Base-by-base conservation (phyloP, 2,888 invertebrate genomes). In the Cantharis flavilabris region DNA sequence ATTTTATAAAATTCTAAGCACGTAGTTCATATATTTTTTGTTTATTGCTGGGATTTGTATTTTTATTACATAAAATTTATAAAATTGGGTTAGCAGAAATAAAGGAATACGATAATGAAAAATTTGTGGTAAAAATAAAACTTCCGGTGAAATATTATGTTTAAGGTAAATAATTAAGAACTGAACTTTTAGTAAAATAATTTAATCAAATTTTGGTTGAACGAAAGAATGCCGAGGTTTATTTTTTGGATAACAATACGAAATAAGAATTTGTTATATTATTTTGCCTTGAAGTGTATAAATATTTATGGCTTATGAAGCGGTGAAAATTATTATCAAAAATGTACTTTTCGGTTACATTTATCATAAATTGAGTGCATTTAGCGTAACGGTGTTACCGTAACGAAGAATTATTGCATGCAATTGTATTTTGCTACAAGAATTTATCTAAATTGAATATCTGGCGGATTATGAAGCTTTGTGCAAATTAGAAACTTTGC, bases 41-140 rank as follows among this genome's bases (percentile, higher is more conserved):
- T 67, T 67, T 67, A 67, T 67, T 67, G 65, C 65, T 67, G 26
- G 26, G 65, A 67, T 67, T 67, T 67, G 65, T 67, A 23, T 67
- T 67, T 67, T 67, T 67, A 67, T 67, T 67, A 67, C 11, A 67
- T 67, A 67, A 67, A 67, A 67, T 67, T 67, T 49, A 49, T 49
- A 49, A 49, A 49, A 49, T 49, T 49, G 49, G 49, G 49, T 49
- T 49, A 49, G 49, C n/a, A 49, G 49, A 49, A 49, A 49, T 49
- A 49, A n/a, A 49, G 13, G 49, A 13, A 49, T 49, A 49, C 13
- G 49, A 49, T 49, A 49, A 49, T 49, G 49, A 49, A 49, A 49
- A 49, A n/a, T 49, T n/a, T 49, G 49, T n/a, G n/a, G n/a, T 49
- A 49, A n/a, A n/a, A n/a, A 33, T 13, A 49, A 3, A n/a, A 2